These are phyloP conservation scores for Phasianus colchicus DNA, from an alignment of 2,113 vertebrate genomes.

Conservation along the genomic window DNA sequence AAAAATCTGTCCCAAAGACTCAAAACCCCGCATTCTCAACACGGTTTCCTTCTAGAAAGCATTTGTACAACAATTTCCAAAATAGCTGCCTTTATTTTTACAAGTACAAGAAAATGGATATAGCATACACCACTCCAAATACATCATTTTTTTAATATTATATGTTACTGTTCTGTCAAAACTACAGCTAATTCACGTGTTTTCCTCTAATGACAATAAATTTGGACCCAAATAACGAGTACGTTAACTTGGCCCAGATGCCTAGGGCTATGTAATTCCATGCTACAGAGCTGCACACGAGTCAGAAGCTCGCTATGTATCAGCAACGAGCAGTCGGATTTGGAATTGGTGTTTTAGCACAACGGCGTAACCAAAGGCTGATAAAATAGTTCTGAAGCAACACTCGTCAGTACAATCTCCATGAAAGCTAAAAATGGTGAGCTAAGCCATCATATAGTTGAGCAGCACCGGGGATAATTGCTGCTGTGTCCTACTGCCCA, in stretches of 20 bases:
- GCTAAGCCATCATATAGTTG: neutral
- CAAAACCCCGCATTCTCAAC: neutral
- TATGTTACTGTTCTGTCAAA: neutral
- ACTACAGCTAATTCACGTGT: neutral
- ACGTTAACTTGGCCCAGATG: neutral
- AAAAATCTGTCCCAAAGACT: too few relatives aligned
- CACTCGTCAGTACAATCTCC: neutral
- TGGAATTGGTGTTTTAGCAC: neutral
- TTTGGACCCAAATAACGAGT: neutral
- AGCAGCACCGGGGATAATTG: neutral
- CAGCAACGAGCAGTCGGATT: neutral
- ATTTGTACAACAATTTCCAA: neutral
- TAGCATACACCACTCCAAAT: neutral
- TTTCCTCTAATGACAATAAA: neutral
- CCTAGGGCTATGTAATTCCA: neutral
- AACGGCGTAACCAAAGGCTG: fast-evolving
- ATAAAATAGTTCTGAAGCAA: neutral
- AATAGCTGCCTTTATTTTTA: neutral
- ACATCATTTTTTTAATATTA: neutral
- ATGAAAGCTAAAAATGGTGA: neutral
- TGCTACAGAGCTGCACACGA: neutral
- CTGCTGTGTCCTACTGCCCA: neutral
- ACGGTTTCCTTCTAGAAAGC: neutral
- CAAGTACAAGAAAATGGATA: neutral
- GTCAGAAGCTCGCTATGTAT: neutral